Conservation (phyloP, 2,113 vertebrate species). For the Dendrocopos noguchii region DNA sequence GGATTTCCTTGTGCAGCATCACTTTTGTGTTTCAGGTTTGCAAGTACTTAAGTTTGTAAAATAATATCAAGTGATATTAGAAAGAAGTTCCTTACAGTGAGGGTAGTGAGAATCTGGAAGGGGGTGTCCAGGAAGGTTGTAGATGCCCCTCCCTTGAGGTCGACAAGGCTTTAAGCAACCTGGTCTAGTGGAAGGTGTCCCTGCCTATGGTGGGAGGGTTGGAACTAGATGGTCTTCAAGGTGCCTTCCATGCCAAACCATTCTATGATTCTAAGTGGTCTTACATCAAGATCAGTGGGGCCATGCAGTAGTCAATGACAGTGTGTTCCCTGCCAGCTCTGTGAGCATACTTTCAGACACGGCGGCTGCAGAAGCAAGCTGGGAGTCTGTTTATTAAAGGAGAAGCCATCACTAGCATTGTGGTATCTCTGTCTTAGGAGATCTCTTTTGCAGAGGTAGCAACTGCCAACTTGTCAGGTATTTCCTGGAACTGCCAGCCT, state of each 20-base stretch:
- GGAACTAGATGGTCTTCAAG: too few relatives aligned
- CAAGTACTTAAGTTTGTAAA: not conserved
- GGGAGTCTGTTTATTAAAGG: not conserved
- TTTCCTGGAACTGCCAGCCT: conserved; percentile 31
- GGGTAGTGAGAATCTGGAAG: too few relatives aligned
- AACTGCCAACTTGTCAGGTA: conserved; percentile 22
- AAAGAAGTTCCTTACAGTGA: too few relatives aligned
- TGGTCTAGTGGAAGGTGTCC: too few relatives aligned
- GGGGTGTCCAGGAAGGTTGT: too few relatives aligned
- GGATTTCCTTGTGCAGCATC: not conserved
- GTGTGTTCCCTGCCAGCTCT: not conserved
- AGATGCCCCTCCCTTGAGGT: too few relatives aligned
- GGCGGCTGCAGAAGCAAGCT: not conserved
- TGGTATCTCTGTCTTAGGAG: not conserved
- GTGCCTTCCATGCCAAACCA: too few relatives aligned
- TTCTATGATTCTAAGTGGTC: not conserved
- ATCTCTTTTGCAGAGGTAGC: not conserved
- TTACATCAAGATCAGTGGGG: not conserved
- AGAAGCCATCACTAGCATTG: not conserved
- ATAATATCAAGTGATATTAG: too few relatives aligned
- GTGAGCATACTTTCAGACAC: not conserved
- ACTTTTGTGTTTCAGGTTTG: not conserved
- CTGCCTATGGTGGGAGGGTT: too few relatives aligned
- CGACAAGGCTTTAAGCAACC: too few relatives aligned
- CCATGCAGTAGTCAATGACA: rapidly evolving